Base-by-base conservation (phyloP, 2,113 vertebrate species). In the Acrocephalus kingi region DNA sequence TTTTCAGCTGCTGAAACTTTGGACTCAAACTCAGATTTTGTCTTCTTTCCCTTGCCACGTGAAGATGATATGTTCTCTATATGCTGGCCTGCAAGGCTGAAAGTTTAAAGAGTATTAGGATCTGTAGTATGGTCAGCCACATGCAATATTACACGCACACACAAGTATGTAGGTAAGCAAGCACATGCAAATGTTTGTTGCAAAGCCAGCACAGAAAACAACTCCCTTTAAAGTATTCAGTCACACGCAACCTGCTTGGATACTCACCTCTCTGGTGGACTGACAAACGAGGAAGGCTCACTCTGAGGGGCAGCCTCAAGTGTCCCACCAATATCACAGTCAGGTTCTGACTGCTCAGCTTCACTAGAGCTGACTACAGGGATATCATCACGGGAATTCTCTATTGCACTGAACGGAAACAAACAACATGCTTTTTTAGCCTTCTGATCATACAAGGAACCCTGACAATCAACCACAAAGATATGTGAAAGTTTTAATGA, bases 331-430 rank as follows among this genome's bases (percentile, higher is more conserved):
- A 98, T 98, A 97, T 98, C 98, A 97, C 99, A 99, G 97, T 99
- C 98, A 98, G 97, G 94, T 89, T 98, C 98, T 95, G 98, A 95
- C 39, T 98, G 98, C 96, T 98, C 98, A 76, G 96, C 92, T 92
- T 98, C 98, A 95, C 75, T 92, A 98, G 98, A 98, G 97, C 97
- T 98, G 98, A 98, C 98, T 98, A 98, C 79, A 96, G 98, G 98
- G 97, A 94, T 95, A 98, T 98, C 98, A 98, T 98, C 98, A 98
- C 94, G 98, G 98, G 98, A 98, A 98, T 98, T 97, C 98, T 98
- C 96, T 99, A 98, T 98, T 98, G 98, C 98, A 98, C 99, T 99
- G 97, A 98, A 96, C 98, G 97, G 97, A 98, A 97, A 98, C 91
- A 99, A 98, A 98, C 94, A 98, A 99, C 93, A 98, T 45, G 95